Base-by-base conservation (phyloP, 2,888 invertebrate species). In the Pollenia angustigena region DNA sequence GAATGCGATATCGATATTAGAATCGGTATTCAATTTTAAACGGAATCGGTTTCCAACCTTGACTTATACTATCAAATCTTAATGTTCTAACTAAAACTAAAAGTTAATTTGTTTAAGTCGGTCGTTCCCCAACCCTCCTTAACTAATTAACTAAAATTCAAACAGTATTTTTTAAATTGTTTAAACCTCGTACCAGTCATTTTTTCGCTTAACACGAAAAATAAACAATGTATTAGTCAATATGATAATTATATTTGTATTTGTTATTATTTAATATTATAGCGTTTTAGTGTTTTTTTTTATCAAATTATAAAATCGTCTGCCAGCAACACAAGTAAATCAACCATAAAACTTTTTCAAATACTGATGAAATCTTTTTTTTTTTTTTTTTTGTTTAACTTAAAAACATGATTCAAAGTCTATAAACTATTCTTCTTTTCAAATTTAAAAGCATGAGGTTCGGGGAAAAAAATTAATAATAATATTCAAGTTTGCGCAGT, bases 401-500 rank as follows among this genome's bases (percentile, higher is more conserved):
- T 32, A 64, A 23, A 66, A 78, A 54, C 40, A 52, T 32, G 56
- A 68, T 58, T 68, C 68, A 68, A 78, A 68, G 56, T 64, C 68
- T 56, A 58, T 52, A 52, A 80, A 44, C 23, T 16, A 76, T 64
- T 64, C 23, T 56, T 14, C 32, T 56, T 54, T 62, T 64, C 9
- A 46, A 64, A 64, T 23, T 42, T 18, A 52, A 54, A 66, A 71
- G 54, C 71, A 71, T 71, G 54, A 69, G 69, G 40, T 69, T 46
- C n/a, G 48, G 58, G 23, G n/a, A n/a, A 12, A 75, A 18, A 79
- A 42, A 60, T 50, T 60, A 18, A 71, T 9, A 54, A 71, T 9
- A 12, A 54, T 71, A 71, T 80, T 80, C 80, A 80, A 80, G 71
- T 71, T 62, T 80, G 80, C 60, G 16, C 9, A 52, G 69, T 71